Percentiles rank a stretch among this genome's conserved stretches.
Conservation (phyloP, 2,113 vertebrate genomes). For the Spermophilus dauricus region DNA sequence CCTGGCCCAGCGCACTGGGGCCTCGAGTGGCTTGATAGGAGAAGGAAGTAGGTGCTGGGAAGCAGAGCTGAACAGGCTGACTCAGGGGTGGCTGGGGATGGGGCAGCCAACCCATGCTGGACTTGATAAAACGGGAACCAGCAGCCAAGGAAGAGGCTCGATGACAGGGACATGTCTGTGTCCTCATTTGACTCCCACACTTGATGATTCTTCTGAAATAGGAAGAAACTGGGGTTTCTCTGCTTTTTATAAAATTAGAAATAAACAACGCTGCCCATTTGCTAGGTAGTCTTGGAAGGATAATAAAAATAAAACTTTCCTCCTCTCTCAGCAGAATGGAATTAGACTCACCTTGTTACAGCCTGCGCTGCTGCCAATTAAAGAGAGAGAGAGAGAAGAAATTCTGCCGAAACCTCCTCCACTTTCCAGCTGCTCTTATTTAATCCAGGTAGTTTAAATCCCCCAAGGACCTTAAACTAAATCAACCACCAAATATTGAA, state of each 20-base stretch:
- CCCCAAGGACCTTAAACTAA: slow-evolving; percentile 69
- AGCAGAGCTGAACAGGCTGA: neutral
- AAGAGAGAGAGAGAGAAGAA: slow-evolving; percentile 9
- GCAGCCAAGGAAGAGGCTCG: neutral
- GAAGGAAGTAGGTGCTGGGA: rapidly evolving
- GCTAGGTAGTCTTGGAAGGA: slow-evolving; percentile 65
- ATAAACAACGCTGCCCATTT: slow-evolving; percentile 51
- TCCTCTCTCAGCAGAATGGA: slow-evolving; percentile 69
- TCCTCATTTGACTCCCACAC: neutral
- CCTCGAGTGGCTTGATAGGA: neutral
- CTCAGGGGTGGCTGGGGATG: neutral
- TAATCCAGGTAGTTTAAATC: slow-evolving; percentile 51
- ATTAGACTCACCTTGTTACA: slow-evolving; percentile 76
- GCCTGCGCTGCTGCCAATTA: slow-evolving; percentile 71
- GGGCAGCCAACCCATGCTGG: neutral
- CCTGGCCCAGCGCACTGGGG: neutral
- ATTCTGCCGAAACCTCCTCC: neutral
- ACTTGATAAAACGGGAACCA: neutral
- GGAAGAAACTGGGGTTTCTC: slow-evolving; percentile 24
- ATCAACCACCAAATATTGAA: slow-evolving; percentile 78
- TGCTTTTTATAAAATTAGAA: slow-evolving; percentile 41
- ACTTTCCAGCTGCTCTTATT: slow-evolving; percentile 3
- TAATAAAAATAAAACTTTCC: slow-evolving; percentile 76
- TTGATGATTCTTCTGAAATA: slow-evolving; percentile 20
- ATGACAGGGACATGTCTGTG: neutral